Evolutionary conservation across 2,113 vertebrate genomes (phyloP).

Genomic region (Clarias macrocephalus): DNA sequence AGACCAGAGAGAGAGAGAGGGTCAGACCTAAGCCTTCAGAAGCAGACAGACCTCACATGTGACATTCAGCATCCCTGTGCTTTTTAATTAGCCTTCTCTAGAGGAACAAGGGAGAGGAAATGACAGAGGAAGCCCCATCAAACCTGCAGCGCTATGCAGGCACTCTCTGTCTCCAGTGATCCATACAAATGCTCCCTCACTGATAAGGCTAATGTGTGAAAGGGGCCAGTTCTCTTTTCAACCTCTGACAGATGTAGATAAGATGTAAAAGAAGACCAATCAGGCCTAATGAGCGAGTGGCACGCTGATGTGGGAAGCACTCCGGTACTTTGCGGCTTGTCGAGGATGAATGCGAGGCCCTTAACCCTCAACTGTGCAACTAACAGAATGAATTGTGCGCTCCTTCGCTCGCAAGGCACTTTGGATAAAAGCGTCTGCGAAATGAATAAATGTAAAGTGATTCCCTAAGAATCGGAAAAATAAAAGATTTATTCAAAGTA

Average conservation of each 20-base stretch:
- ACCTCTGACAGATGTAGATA: slow-evolving; percentile 37
- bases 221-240: slow-evolving; percentile 29
- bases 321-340: slow-evolving; percentile 22
- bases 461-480: background rate
- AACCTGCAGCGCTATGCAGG: slow-evolving; percentile 39
- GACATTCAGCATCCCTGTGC: slow-evolving; percentile 2
- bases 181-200: slow-evolving; percentile 45
- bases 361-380: background rate
- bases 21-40: slow-evolving; percentile 20
- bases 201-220: slow-evolving; percentile 47
- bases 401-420: slow-evolving; percentile 2
- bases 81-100: slow-evolving; percentile 55
- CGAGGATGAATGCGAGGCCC: slow-evolving; percentile 4
- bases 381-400: background rate
- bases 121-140: slow-evolving; percentile 50
- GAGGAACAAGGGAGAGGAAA: slow-evolving; percentile 43
- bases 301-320: slow-evolving; percentile 2
- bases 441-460: slow-evolving; percentile 1
- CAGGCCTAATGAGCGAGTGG: slow-evolving; percentile 3
- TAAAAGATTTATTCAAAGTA: background rate
- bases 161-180: slow-evolving; percentile 42
- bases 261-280: slow-evolving; percentile 39
- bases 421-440: slow-evolving; percentile 1
- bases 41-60: slow-evolving; percentile 15
- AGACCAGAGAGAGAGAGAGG: background rate